Evolutionary conservation across 2,113 vertebrate genomes (phyloP).

Genomic region (Archocentrus centrarchus): DNA sequence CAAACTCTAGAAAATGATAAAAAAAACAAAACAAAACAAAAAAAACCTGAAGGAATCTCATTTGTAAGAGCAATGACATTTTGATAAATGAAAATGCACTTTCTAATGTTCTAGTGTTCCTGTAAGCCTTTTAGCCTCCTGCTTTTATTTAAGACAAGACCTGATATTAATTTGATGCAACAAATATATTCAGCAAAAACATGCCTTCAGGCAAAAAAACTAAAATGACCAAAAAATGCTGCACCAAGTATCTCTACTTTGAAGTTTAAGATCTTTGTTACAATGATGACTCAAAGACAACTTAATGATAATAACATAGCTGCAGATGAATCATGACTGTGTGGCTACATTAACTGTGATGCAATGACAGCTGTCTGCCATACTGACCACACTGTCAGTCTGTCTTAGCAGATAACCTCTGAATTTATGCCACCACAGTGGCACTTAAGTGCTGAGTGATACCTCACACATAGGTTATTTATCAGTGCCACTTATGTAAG

Average conservation of each 20-base stretch:
- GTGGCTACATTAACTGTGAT: constrained; percentile 30
- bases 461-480: not conserved
- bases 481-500: not conserved
- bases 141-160: not conserved
- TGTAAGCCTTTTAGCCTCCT: not conserved
- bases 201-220: not conserved
- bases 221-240: not conserved
- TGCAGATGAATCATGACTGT: constrained; percentile 33
- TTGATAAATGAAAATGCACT: not conserved
- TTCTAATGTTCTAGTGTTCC: not conserved
- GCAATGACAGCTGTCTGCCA: constrained; percentile 41
- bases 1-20: not conserved
- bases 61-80: not conserved
- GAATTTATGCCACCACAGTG: not conserved
- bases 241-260: not conserved
- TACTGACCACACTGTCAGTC: constrained; percentile 24
- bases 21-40: not conserved
- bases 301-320: constrained; percentile 50
- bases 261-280: not conserved
- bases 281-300: constrained; percentile 4
- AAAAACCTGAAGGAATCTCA: not conserved
- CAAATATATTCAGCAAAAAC: not conserved
- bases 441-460: not conserved
- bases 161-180: not conserved
- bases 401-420: not conserved